These are phyloP conservation scores for Sarcophaga rosellei DNA, from an alignment of 2,888 invertebrate species.

Conservation along the genomic window DNA sequence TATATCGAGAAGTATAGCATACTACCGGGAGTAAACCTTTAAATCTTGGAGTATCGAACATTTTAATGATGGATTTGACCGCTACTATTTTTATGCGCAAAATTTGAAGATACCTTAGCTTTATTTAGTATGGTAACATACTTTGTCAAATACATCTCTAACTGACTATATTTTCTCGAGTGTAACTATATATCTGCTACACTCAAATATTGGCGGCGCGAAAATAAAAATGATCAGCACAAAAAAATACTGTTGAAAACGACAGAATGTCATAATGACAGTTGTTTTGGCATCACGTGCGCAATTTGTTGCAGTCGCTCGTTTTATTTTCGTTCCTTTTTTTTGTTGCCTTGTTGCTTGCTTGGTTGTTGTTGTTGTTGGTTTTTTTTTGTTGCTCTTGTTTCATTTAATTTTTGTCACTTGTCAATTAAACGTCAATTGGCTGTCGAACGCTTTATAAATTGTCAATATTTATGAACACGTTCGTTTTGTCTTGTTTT, in stretches of 20 bases:
- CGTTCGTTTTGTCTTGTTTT: slow-evolving; percentile 52
- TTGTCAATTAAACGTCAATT: slow-evolving; percentile 69
- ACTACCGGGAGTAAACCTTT: too few relatives aligned
- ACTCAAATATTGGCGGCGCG: slow-evolving; percentile 38
- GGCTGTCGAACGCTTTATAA: slow-evolving; percentile 69
- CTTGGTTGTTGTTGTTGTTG: background rate
- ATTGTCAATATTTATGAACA: slow-evolving; percentile 69
- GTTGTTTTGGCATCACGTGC: slow-evolving; percentile 68
- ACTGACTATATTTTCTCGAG: slow-evolving; percentile 16
- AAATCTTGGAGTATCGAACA: too few relatives aligned
- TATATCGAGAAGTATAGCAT: too few relatives aligned
- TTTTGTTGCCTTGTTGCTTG: background rate
- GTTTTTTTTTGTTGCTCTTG: slow-evolving; percentile 32
- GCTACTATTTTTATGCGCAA: too few relatives aligned
- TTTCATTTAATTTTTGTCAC: slow-evolving; percentile 66
- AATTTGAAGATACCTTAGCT: too few relatives aligned
- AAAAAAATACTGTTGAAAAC: slow-evolving; percentile 23
- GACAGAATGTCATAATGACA: slow-evolving; percentile 65
- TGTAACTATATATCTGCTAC: background rate
- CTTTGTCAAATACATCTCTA: too few relatives aligned
- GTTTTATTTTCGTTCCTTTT: background rate
- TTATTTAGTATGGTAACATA: too few relatives aligned
- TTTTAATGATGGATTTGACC: too few relatives aligned
- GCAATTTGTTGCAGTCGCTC: slow-evolving; percentile 66
- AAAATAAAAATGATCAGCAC: slow-evolving; percentile 27